A percentile compares a stretch with the other conserved stretches of the same genome.
Conservation (phyloP, 1,140 invertebrate species). For the Aphidius gifuensis region DNA sequence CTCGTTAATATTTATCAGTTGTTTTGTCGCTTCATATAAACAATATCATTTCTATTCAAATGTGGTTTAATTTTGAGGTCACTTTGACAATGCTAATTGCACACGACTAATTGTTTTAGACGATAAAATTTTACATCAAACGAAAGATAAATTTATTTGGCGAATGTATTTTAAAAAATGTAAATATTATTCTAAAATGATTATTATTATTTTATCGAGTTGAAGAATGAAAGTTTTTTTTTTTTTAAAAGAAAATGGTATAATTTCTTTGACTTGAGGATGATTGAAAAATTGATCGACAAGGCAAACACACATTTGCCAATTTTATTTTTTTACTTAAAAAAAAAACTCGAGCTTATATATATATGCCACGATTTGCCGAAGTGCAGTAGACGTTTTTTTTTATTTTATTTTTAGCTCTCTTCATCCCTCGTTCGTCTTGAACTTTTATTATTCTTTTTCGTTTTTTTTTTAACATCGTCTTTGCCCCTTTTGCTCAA, state of each 20-base stretch:
- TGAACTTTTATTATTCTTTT: not conserved
- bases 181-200: conserved; percentile 13
- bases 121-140: conserved; percentile 5
- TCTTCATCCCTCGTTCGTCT: no score
- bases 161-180: not conserved
- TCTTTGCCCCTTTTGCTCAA: conserved; percentile 3
- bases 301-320: conserved; percentile 19
- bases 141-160: conserved; percentile 6
- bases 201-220: not conserved
- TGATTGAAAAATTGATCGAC: conserved; percentile 12
- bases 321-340: not conserved
- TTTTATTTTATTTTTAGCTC: not conserved
- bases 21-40: not conserved
- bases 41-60: conserved; percentile 19
- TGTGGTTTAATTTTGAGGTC: conserved; percentile 12
- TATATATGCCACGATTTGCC: conserved; percentile 20
- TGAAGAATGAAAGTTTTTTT: no score
- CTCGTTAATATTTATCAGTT: conserved; percentile 26
- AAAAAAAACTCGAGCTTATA: conserved; percentile 15
- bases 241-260: not conserved
- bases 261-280: not conserved
- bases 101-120: conserved; percentile 23
- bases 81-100: conserved; percentile 22
- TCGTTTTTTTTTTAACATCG: not conserved
- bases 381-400: conserved; percentile 19